Evolutionary conservation across 1,140 invertebrate genomes (phyloP).

Genomic region (Drosophila yakuba): DNA sequence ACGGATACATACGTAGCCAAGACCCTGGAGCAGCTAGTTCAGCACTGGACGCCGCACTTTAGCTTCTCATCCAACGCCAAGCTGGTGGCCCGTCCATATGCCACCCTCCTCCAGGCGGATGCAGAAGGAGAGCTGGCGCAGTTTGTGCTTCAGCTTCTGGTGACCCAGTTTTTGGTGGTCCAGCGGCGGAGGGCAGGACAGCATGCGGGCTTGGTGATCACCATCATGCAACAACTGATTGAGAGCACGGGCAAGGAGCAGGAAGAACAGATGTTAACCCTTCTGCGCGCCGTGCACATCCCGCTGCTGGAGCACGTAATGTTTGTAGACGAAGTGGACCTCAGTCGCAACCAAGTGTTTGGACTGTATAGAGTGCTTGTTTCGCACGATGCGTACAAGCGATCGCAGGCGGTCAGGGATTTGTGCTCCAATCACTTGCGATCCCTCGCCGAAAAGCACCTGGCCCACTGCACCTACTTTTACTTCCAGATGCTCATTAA

Average conservation of each 20-base stretch:
- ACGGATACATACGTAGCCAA: slow-evolving; percentile 70
- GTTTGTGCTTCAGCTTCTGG: slow-evolving; percentile 67
- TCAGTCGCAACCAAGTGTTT: slow-evolving; percentile 65
- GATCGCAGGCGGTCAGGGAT: slow-evolving; percentile 8
- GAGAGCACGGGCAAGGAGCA: slow-evolving; percentile 3
- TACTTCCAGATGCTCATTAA: slow-evolving; percentile 81
- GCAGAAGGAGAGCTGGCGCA: slow-evolving; percentile 49
- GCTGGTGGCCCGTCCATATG: slow-evolving; percentile 66
- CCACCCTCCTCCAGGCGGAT: slow-evolving; percentile 62
- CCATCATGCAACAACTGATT: slow-evolving; percentile 68
- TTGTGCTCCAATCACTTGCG: slow-evolving; percentile 54
- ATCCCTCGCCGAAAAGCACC: slow-evolving; percentile 68
- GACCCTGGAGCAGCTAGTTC: slow-evolving; percentile 70
- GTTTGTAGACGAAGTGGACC: slow-evolving; percentile 80
- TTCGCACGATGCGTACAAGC: slow-evolving; percentile 28
- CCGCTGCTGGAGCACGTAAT: slow-evolving; percentile 77
- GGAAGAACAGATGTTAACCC: slow-evolving; percentile 45
- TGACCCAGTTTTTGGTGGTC: slow-evolving; percentile 62
- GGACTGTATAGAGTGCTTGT: slow-evolving; percentile 55
- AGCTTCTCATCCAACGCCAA: slow-evolving; percentile 58
- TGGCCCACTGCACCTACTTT: slow-evolving; percentile 82
- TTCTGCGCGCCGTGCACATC: slow-evolving; percentile 55
- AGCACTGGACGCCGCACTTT: slow-evolving; percentile 81
- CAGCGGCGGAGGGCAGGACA: slow-evolving; percentile 71
- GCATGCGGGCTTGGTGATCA: slow-evolving; percentile 63